phyloP scores from a whole-genome alignment of 2,113 vertebrate species.

The Aythya baeri region DNA sequence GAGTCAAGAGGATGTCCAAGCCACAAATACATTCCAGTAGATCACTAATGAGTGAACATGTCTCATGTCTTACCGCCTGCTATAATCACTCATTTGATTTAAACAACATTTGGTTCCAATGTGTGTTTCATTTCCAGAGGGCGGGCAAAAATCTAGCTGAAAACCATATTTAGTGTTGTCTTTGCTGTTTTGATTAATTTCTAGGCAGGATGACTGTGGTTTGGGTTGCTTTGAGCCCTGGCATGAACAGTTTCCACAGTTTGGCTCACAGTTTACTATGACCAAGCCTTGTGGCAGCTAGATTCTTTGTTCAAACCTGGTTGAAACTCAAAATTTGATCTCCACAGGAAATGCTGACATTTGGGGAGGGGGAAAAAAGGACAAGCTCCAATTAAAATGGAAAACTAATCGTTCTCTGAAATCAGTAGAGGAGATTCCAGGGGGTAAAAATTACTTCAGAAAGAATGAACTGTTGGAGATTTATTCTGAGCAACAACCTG shows the following conservation, averaged over 20 bases:
- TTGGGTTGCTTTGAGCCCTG: conserved; percentile 52
- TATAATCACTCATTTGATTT: conserved; percentile 67
- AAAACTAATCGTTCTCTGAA: not conserved
- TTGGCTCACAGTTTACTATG: conserved; percentile 4
- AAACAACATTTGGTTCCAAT: conserved; percentile 66
- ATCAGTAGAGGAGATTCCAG: not conserved
- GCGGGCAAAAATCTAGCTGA: conserved; percentile 29
- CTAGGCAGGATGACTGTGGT: conserved; percentile 66
- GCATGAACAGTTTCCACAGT: conserved; percentile 46
- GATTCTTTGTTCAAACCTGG: conserved; percentile 4
- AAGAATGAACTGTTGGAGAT: not conserved
- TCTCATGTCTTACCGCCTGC: conserved; percentile 39
- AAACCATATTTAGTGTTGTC: conserved; percentile 47
- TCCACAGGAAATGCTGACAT: conserved; percentile 25
- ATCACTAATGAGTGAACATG: conserved; percentile 70
- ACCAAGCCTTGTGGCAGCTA: conserved; percentile 19
- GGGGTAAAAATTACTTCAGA: not conserved
- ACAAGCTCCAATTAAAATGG: not conserved
- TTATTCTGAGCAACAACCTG: not conserved
- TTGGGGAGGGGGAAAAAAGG: not conserved
- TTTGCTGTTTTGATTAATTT: conserved; percentile 67
- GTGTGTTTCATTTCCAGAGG: conserved; percentile 54
- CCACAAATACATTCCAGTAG: conserved; percentile 63
- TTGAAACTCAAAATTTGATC: conserved; percentile 15
- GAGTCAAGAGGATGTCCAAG: conserved; percentile 62